A percentile compares a stretch with the other conserved stretches of the same genome.
Evolutionary conservation across 2,113 vertebrate species (phyloP).

Genomic region (Burhinus bistriatus): DNA sequence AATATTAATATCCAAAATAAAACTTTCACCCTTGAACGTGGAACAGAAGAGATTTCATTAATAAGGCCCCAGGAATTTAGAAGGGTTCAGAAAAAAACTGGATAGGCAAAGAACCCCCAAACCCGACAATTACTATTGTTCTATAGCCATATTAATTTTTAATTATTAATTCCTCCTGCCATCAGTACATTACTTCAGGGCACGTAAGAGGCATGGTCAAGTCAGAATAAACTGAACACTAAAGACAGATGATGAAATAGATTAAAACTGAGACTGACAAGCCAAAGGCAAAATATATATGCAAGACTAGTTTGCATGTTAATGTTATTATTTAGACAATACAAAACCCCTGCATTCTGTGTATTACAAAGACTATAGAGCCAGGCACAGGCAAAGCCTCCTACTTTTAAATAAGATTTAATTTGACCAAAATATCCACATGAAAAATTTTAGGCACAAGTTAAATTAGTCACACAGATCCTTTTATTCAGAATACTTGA

Average conservation of each 20-base stretch:
- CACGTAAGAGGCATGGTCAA: neutral
- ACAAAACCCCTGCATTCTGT: accelerated
- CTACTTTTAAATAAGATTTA: neutral
- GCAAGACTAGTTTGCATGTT: neutral
- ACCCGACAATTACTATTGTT: neutral
- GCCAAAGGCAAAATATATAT: neutral
- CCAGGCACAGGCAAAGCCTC: neutral
- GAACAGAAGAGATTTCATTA: neutral
- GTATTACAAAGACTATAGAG: neutral
- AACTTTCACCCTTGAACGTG: neutral
- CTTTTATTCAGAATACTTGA: neutral
- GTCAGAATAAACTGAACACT: neutral
- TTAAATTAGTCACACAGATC: neutral
- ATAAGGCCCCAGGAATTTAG: neutral
- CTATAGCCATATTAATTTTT: neutral
- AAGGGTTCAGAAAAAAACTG: neutral
- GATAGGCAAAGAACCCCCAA: neutral
- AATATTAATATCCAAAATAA: neutral
- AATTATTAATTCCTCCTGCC: neutral
- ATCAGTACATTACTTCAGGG: neutral
- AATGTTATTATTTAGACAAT: neutral
- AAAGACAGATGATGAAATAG: neutral
- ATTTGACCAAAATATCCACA: neutral
- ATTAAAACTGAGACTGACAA: neutral
- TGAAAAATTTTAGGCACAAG: neutral